Percentiles rank a stretch among this genome's conserved stretches.
Conservation (phyloP, 2,113 vertebrate species). For the Zootoca vivipara region DNA sequence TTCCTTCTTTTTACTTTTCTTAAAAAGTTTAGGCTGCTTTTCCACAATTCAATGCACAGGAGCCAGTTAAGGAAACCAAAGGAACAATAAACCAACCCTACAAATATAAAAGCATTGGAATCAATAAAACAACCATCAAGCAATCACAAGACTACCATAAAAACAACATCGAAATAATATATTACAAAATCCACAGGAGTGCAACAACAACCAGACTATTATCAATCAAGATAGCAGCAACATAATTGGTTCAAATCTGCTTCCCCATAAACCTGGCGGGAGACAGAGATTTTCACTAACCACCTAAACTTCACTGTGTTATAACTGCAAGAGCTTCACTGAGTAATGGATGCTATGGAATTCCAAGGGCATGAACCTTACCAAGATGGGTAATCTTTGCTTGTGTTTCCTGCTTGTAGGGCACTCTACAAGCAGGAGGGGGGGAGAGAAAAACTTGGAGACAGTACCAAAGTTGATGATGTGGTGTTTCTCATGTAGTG, state of each 20-base stretch:
- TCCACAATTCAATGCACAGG: not conserved
- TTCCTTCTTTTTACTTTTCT: not conserved
- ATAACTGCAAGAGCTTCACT: not conserved
- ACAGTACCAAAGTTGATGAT: no score
- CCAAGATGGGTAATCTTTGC: not conserved
- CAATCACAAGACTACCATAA: not conserved
- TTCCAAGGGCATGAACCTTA: not conserved
- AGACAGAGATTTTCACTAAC: not conserved
- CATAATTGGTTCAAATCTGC: not conserved
- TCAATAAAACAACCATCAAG: not conserved
- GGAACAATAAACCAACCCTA: not conserved
- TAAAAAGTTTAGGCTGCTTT: not conserved
- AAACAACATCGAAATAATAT: not conserved
- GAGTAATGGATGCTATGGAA: no score
- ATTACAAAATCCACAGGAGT: not conserved
- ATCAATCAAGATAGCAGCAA: not conserved
- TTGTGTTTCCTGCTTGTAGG: not conserved
- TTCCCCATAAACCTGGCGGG: not conserved
- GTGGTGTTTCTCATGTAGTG: no score
- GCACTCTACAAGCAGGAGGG: no score
- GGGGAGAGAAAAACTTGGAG: no score
- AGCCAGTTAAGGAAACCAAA: not conserved
- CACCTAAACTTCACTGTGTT: not conserved
- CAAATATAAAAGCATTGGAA: not conserved
- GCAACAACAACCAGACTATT: not conserved